Evolutionary conservation across 2,888 invertebrate species (phyloP).

Genomic region (Diaphora mendica): DNA sequence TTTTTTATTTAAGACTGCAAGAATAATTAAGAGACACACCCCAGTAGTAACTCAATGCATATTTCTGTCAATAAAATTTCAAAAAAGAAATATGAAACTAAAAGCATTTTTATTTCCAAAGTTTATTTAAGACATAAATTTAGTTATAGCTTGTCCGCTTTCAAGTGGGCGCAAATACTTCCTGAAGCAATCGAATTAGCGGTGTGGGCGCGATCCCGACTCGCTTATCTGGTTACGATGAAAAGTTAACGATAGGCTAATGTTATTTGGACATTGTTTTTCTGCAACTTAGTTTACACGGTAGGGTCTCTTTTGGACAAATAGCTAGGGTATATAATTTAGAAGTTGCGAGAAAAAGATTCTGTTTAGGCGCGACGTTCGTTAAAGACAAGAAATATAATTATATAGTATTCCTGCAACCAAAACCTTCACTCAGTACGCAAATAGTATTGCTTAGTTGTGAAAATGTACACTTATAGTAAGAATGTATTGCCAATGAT

Average conservation of each 20-base stretch:
- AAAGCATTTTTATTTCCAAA: no score
- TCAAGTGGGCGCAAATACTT: not conserved
- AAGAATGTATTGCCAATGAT: no score
- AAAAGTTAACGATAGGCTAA: constrained; percentile 3
- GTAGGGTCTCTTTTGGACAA: not conserved
- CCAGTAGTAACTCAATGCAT: no score
- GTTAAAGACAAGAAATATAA: no score
- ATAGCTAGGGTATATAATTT: not conserved
- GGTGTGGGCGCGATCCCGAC: constrained; percentile 1
- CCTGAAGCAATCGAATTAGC: not conserved
- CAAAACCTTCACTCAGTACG: no score
- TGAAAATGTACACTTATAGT: not conserved
- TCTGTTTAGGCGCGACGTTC: not conserved
- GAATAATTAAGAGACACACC: no score
- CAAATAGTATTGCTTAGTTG: not conserved
- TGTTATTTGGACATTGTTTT: not conserved
- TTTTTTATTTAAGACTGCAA: no score
- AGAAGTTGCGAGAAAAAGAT: not conserved
- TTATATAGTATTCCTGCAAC: no score
- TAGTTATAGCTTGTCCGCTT: not conserved
- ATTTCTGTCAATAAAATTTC: no score
- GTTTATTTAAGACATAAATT: no score
- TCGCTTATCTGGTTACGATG: not conserved
- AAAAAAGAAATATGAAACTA: no score
- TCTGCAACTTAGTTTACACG: not conserved